phyloP scores from a whole-genome alignment of 2,888 invertebrate genomes.

The Oasisia sp. region DNA sequence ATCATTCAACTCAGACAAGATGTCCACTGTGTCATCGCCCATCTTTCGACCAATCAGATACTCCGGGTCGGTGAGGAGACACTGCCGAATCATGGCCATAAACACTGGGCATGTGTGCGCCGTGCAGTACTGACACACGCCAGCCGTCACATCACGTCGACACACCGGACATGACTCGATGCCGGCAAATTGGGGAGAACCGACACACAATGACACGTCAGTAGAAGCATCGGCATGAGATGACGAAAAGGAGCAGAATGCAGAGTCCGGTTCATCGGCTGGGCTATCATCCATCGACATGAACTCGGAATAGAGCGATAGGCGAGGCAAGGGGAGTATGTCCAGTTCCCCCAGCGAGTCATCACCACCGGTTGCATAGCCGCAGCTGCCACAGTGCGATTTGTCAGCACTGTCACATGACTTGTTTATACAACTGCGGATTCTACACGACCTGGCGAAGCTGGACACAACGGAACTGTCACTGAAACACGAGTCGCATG shows the following conservation, averaged over 20 bases:
- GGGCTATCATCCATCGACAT: not conserved
- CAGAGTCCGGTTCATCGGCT: not conserved
- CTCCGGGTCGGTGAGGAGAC: not conserved
- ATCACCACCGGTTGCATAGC: not conserved
- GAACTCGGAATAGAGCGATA: not conserved
- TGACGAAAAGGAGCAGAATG: not conserved
- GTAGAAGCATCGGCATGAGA: not conserved
- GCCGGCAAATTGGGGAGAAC: not conserved
- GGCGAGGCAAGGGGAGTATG: not conserved
- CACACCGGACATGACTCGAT: not conserved
- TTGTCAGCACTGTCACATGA: conserved; percentile 5
- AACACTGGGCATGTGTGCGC: not conserved
- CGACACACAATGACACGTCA: not conserved
- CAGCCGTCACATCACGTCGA: not conserved
- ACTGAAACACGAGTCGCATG: not conserved
- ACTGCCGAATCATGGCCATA: not conserved
- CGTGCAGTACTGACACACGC: not conserved
- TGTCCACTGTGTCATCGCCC: not conserved
- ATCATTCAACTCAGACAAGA: not conserved
- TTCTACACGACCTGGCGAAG: not conserved
- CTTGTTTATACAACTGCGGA: not conserved
- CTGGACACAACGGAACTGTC: not conserved
- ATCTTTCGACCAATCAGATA: conserved; percentile 2
- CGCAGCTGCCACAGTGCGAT: not conserved
- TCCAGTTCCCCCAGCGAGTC: not conserved